Percentiles rank a stretch among this genome's conserved stretches.
phyloP scores from a whole-genome alignment of 2,113 vertebrate species.

The Cavia aperea region DNA sequence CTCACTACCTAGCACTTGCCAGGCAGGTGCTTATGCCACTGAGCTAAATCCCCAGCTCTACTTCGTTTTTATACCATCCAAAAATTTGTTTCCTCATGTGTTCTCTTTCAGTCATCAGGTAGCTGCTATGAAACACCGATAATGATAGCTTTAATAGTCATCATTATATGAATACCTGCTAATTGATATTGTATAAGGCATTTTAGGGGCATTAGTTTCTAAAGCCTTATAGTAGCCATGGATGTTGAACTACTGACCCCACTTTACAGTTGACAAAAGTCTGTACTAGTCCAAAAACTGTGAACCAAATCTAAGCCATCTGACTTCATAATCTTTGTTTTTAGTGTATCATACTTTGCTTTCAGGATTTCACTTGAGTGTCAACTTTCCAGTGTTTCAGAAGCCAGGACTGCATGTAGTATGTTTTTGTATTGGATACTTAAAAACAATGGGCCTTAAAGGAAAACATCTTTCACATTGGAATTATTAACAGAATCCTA shows the following conservation, averaged over 20 bases:
- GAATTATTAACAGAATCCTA: slow-evolving; percentile 38
- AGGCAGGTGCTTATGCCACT: no score
- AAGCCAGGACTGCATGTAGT: background rate
- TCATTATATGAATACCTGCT: background rate
- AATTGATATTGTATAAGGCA: background rate
- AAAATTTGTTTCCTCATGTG: background rate
- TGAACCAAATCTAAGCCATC: background rate
- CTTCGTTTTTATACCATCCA: slow-evolving; percentile 1
- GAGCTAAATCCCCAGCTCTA: background rate
- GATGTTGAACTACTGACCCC: background rate
- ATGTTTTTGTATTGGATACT: slow-evolving; percentile 21
- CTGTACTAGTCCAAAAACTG: background rate
- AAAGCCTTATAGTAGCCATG: background rate
- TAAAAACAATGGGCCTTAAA: background rate
- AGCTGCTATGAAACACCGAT: slow-evolving; percentile 5
- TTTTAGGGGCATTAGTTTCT: background rate
- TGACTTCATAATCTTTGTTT: background rate
- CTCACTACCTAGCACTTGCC: no score
- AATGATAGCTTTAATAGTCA: background rate
- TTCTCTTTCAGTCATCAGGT: background rate
- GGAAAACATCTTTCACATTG: slow-evolving; percentile 19
- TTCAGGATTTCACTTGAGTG: background rate
- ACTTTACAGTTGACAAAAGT: background rate
- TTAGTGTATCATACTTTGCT: background rate
- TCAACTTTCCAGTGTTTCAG: slow-evolving; percentile 21